Base-by-base conservation (phyloP, 2,113 vertebrate species). In the Grammomys surdaster region DNA sequence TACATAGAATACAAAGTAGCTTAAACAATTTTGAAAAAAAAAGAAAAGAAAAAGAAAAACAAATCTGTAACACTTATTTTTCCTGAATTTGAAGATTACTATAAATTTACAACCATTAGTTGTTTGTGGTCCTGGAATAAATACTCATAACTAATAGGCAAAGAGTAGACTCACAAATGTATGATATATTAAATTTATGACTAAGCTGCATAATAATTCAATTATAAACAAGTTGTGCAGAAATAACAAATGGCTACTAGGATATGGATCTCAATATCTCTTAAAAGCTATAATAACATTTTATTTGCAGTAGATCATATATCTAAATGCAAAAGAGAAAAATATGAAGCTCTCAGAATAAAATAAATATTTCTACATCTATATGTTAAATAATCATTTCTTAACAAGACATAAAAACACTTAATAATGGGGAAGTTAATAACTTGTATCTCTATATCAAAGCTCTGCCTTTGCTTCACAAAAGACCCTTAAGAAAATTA, bases 261-360 rank as follows among this genome's bases (percentile, higher is more conserved):
- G 9, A 7, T 65, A 36, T 46, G 7, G 90, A 77, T 46, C 40
- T 91, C 48, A 76, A 51, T 31, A 60, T 33, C 40, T 60, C 7
- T 58, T 84, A 4, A 2, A 69, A 63, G 58, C 9, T 3, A 26
- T 77, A 77, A 81, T 51, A 85, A 94, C 96, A 89, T 72, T 73
- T 80, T 70, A 70, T 93, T 82, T 92, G 14, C 28, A 46, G 31
- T 78, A 91, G 31, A 76, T 82, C 12, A 20, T 75, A 22, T 33
- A 88, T 63, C 19, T 92, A 94, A 82, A 70, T 51, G 26, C 70
- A 94, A 90, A 90, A 85, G 22, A 63, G 67, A 51, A 94, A 91
- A 91, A 28, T 26, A 89, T 46, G 36, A 97, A 94, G 9, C 51
- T 86, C 94, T 56, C 63, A 54, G 89, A 84, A 76, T 36, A 94